Conservation (phyloP, 2,888 invertebrate species). For the Cactoblastis cactorum region DNA sequence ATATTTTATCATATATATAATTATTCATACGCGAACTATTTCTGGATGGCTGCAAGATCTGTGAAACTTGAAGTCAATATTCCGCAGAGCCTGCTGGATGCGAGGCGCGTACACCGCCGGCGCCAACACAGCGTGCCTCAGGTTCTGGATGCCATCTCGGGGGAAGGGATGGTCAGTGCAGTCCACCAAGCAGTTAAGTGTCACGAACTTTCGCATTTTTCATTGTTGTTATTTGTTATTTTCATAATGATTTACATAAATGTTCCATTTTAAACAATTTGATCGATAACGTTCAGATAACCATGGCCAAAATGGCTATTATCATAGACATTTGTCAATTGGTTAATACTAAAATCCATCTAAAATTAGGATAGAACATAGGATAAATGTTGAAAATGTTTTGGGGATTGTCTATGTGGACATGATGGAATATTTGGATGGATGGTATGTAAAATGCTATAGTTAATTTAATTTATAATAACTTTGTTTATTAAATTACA, state of each 20-base stretch:
- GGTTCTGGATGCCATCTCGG: conserved; percentile 51
- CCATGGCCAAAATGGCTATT: background rate
- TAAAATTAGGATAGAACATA: no score
- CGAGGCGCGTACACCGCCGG: conserved; percentile 46
- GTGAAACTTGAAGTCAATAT: conserved; percentile 57
- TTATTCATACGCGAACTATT: conserved; percentile 39
- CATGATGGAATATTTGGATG: no score
- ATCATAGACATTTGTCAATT: no score
- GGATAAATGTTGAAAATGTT: no score
- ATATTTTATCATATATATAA: background rate
- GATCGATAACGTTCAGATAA: background rate
- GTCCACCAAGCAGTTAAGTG: conserved; percentile 51
- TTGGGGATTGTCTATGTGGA: no score
- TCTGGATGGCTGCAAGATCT: conserved; percentile 56
- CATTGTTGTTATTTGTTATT: conserved; percentile 32
- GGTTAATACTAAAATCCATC: no score
- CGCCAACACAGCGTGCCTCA: conserved; percentile 48
- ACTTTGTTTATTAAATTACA: no score
- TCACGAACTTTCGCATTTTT: conserved; percentile 62
- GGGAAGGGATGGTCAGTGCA: conserved; percentile 46
- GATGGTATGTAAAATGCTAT: no score
- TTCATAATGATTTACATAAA: conserved; percentile 15
- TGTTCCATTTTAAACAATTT: background rate
- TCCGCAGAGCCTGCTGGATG: conserved; percentile 53
- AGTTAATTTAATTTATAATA: no score